phyloP scores from a whole-genome alignment of 1,140 invertebrate species.

The Drosophila virilis region DNA sequence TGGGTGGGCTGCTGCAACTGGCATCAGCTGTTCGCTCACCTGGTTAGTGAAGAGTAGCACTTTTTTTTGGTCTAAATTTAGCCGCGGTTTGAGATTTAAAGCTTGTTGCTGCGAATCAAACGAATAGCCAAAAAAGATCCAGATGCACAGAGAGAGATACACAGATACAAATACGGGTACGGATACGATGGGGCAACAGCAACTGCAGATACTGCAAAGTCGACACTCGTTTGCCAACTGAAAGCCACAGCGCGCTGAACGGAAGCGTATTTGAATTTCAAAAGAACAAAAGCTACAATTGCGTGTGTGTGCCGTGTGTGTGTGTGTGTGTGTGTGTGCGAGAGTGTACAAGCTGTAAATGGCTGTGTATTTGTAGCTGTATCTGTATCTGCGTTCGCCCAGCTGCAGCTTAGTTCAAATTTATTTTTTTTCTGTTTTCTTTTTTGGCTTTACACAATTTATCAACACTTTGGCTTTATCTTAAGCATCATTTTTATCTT shows the following conservation, averaged over 20 bases:
- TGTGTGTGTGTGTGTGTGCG: conserved; percentile 4
- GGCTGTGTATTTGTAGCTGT: conserved; percentile 17
- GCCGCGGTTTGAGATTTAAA: conserved; percentile 4
- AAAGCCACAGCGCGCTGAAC: conserved; percentile 54
- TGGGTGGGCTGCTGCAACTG: neutral
- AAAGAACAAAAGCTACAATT: conserved; percentile 74
- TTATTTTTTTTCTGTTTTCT: conserved; percentile 21
- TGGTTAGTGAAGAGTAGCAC: neutral
- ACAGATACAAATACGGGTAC: conserved; percentile 27
- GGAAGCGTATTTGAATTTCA: conserved; percentile 82
- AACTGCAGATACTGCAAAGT: conserved; percentile 76
- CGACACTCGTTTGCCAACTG: conserved; percentile 81
- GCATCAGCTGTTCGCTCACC: conserved; percentile 27
- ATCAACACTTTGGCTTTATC: conserved; percentile 31
- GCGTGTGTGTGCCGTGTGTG: conserved; percentile 6
- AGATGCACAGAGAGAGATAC: conserved; percentile 20
- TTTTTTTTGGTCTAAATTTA: neutral
- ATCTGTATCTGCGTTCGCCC: conserved; percentile 10
- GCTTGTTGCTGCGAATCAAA: conserved; percentile 6
- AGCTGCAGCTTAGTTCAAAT: conserved; percentile 55
- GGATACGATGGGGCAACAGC: conserved; percentile 20
- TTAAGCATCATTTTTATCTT: conserved; percentile 13
- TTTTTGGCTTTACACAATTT: conserved; percentile 25
- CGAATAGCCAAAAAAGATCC: conserved; percentile 14
- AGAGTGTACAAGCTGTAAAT: neutral